Conservation (phyloP, 2,888 invertebrate genomes). For the Agapetus fuscipes region DNA sequence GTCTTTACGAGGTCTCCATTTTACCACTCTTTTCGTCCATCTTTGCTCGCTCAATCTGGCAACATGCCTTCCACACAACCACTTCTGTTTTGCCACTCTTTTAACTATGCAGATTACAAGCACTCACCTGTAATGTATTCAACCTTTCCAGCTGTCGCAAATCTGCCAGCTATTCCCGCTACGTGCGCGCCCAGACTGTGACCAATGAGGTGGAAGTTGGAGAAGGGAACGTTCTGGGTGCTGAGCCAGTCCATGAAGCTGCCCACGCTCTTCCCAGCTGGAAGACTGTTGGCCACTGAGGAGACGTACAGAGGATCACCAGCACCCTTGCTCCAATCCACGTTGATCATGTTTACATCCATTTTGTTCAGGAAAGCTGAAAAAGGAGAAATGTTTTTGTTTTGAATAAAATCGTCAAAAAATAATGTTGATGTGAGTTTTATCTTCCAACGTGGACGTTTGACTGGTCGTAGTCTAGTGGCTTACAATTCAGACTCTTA, state of each 20-base stretch:
- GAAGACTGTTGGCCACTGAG: neutral
- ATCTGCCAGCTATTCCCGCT: slow-evolving; percentile 40
- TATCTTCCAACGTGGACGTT: too few species aligned
- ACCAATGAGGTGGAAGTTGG: slow-evolving; percentile 40
- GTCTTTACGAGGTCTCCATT: too few species aligned
- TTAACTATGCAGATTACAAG: too few species aligned
- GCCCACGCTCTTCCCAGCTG: slow-evolving; percentile 1
- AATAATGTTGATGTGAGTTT: too few species aligned
- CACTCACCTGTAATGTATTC: slow-evolving; percentile 5
- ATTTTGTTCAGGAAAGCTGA: slow-evolving; percentile 3
- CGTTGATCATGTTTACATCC: slow-evolving; percentile 6
- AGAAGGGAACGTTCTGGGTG: slow-evolving; percentile 38
- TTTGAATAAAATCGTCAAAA: too few species aligned
- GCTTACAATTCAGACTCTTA: too few species aligned
- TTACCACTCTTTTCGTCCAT: too few species aligned
- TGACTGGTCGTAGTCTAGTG: too few species aligned
- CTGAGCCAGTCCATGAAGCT: slow-evolving; percentile 6
- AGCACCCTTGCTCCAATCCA: slow-evolving; percentile 8
- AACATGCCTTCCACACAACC: too few species aligned
- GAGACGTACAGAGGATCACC: slow-evolving; percentile 1
- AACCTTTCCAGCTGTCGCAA: neutral
- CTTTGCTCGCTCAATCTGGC: too few species aligned
- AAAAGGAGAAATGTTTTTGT: neutral
- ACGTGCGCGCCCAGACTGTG: slow-evolving; percentile 50
- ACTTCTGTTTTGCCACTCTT: too few species aligned